Evolutionary conservation across 2,797 vertebrate genomes (phyloP), one percentile per base, ranked within the genome.

Genomic region (Melanogrammus aeglefinus): DNA sequence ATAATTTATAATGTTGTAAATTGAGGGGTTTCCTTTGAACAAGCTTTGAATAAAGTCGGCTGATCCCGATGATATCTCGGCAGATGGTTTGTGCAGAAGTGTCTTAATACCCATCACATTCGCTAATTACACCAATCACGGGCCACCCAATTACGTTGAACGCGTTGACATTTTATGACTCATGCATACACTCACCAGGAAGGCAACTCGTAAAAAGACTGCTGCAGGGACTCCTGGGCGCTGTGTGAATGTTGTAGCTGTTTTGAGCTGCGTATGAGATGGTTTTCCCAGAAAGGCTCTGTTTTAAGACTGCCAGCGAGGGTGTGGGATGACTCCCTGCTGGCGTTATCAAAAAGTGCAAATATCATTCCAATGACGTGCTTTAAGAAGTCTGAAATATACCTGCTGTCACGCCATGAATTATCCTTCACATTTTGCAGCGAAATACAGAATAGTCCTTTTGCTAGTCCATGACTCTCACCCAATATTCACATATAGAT

Each of bases 81-180:
- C 44, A 75, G 74, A 75, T n/a, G 41, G 41, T 47, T 51, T 14
- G 41, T 72, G 31, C 24, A 31, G 51, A 51, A 75, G 39, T 51
- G 8, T 33, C 44, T 33, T 79, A 81, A 57, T 75, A 10, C 14
- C 31, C 72, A 6, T 73, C 35, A 38, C 39, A 35, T 73, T 24
- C 21, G 4, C 72, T 38, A 73, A 73, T 73, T 3, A 38, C 29
- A 73, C 31, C 72, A 35, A 38, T 73, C 72, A 73, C 16, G 6
- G 72, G 72, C 72, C 9, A 3, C 63, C 72, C 31, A 10, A 39
- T 73, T 73, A 73, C 38, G 36, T 21, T 21, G 35, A 39, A 24
- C 35, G 36, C 5, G 33, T 10, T 69, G 14, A 21, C 21, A 35
- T 73, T 73, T 73, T 73, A 38, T 36, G 72, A 73, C 72, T 16